phyloP scores from a whole-genome alignment of 1,140 invertebrate species.

The Drosophila mojavensis region DNA sequence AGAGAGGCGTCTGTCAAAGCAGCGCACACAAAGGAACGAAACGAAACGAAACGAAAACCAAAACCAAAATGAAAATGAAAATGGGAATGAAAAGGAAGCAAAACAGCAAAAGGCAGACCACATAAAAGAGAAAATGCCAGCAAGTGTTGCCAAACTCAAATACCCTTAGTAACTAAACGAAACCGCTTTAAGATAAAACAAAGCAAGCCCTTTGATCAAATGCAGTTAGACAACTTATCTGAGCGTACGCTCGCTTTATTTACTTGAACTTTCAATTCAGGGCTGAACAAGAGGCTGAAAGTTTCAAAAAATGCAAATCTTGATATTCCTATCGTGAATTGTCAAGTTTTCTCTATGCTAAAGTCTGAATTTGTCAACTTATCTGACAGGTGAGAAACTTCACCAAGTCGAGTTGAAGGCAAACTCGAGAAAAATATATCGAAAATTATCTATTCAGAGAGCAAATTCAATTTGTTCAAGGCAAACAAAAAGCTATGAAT shows the following conservation, averaged over 20 bases:
- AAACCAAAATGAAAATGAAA: neutral
- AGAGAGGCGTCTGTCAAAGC: slow-evolving; percentile 45
- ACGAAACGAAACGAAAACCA: slow-evolving; percentile 4
- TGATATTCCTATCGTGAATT: neutral
- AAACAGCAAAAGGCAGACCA: slow-evolving; percentile 4
- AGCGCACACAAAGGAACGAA: slow-evolving; percentile 7
- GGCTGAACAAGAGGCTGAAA: neutral
- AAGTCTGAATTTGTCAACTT: neutral
- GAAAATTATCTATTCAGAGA: too few relatives aligned
- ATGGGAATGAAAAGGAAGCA: neutral
- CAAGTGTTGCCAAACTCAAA: neutral
- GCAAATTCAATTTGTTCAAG: too few relatives aligned
- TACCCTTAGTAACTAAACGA: neutral
- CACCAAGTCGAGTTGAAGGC: too few relatives aligned
- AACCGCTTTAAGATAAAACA: slow-evolving; percentile 1
- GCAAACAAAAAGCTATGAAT: neutral
- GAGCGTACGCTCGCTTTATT: neutral
- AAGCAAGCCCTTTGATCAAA: neutral
- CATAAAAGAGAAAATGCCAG: slow-evolving; percentile 7
- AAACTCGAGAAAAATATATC: too few relatives aligned
- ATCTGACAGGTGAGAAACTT: too few relatives aligned
- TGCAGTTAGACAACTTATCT: neutral
- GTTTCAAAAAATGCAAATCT: too few relatives aligned
- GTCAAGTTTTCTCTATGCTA: neutral
- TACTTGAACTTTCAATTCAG: neutral